These are phyloP conservation scores for Coendou prehensilis DNA, from an alignment of 2,797 vertebrate species.

Conservation along the genomic window DNA sequence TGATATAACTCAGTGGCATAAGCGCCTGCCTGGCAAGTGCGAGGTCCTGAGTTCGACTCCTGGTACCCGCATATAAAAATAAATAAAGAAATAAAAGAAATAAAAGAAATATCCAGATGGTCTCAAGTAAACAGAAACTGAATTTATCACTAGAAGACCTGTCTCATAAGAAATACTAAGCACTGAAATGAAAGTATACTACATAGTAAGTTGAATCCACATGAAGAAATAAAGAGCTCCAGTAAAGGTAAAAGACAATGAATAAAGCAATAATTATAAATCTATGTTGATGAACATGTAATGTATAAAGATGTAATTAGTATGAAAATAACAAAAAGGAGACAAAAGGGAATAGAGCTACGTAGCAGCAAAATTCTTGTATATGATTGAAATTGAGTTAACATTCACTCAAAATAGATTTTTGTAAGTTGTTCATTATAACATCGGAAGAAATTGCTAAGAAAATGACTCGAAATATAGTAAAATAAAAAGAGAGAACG, in stretches of 20 bases:
- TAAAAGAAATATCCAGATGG: not conserved
- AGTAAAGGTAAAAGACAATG: not conserved
- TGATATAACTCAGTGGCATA: no score
- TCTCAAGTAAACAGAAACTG: slow-evolving; percentile 15
- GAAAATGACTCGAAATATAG: slow-evolving; percentile 7
- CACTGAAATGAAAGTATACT: not conserved
- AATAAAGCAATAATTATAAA: not conserved
- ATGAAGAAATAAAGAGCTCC: not conserved
- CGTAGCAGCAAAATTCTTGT: slow-evolving; percentile 29
- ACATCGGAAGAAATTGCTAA: not conserved
- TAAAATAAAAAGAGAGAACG: slow-evolving; percentile 25
- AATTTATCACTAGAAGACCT: not conserved
- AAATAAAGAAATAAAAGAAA: not conserved
- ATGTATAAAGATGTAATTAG: not conserved
- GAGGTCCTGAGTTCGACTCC: no score
- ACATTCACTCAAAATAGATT: slow-evolving; percentile 10
- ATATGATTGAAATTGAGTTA: slow-evolving; percentile 19
- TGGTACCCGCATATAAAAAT: no score
- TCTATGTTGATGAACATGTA: not conserved
- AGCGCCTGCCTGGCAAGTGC: no score
- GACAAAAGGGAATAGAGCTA: not conserved
- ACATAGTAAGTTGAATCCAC: not conserved
- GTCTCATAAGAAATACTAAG: not conserved
- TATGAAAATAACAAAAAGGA: not conserved
- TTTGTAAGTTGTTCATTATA: slow-evolving; percentile 45